Conservation (phyloP, 37 sponge, comb jelly and placozoan genomes). For the Ephydatia muelleri region DNA sequence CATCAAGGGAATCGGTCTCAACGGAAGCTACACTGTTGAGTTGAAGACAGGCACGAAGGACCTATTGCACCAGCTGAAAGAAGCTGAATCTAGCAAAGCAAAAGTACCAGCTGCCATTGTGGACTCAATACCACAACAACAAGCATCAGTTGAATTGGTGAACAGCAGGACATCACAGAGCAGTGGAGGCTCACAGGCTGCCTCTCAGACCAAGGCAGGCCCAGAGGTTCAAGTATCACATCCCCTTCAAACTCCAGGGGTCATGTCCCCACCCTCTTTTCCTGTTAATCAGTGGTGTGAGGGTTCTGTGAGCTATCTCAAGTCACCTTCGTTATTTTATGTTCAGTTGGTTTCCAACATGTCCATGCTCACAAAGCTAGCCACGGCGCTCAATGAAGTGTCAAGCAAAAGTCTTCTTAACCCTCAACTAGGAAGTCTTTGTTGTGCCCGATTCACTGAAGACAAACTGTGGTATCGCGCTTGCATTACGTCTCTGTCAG, state of each 20-base stretch:
- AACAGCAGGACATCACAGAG: background rate
- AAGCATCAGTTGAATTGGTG: background rate
- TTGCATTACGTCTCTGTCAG: conserved; percentile 7
- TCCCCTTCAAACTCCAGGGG: background rate
- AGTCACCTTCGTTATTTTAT: conserved; percentile 45
- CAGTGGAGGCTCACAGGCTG: background rate
- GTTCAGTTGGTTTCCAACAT: conserved; percentile 38
- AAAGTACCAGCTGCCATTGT: background rate
- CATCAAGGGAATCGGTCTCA: background rate
- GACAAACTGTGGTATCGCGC: conserved; percentile 71
- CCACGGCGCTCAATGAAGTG: conserved; percentile 7
- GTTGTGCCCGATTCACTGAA: conserved; percentile 45
- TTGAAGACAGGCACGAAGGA: background rate
- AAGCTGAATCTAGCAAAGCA: background rate
- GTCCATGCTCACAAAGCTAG: background rate
- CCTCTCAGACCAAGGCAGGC: background rate
- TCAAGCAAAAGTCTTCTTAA: background rate
- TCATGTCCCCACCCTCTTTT: conserved; percentile 9
- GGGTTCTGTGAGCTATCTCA: conserved; percentile 16
- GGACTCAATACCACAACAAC: background rate
- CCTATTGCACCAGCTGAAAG: background rate
- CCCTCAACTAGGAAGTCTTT: conserved; percentile 35
- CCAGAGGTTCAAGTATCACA: background rate
- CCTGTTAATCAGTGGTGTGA: conserved; percentile 9
- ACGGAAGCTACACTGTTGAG: background rate